Base-by-base conservation (phyloP, 2,888 invertebrate genomes). In the Rhagophthalmus giganteus region DNA sequence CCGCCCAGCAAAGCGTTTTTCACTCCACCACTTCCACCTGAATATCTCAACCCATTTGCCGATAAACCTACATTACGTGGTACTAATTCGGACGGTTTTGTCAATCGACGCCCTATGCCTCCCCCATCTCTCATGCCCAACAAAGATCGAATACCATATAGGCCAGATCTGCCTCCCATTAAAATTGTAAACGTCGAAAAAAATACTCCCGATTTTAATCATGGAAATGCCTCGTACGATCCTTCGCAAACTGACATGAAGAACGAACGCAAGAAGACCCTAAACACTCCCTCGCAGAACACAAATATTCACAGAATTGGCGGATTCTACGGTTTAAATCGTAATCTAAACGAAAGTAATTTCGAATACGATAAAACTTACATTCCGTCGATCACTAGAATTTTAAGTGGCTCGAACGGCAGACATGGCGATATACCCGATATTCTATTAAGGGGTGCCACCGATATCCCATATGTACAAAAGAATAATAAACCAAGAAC, bases 31-130 rank as follows among this genome's bases (percentile, higher is more conserved):
- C 73, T 91, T 58, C 91, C 90, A 8, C 89, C 88, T 5, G 90
- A 90, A 73, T 89, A 88, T 69, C 81, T 85, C 54, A 89, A 90
- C 76, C 90, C 91, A 1, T 91, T 91, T 69, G 90, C 90, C n/a
- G 90, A 91, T 70, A 91, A 90, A 73, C 91, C 91, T 39, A 92
- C 91, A 33, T 77, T 92, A 50, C 81, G 91, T 65, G 73, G 74
- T 10, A 82, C 83, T 30, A 83, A 82, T 71, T 81, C 82, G 35
- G 83, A 83, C 60, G 80, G 79, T 63, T 85, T 84, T 67, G 83
- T 82, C 59, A 87, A 86, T 70, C 77, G 89, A 56, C 80, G 90
- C 58, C 90, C 90, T 0, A 85, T 89, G 59, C 89, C 88, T n/a
- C 90, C 90, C 9, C 90, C 90, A 0, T 89, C 88, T 51, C 77